phyloP scores from a whole-genome alignment of 2,888 invertebrate species.

The Clepsis dumicolana region DNA sequence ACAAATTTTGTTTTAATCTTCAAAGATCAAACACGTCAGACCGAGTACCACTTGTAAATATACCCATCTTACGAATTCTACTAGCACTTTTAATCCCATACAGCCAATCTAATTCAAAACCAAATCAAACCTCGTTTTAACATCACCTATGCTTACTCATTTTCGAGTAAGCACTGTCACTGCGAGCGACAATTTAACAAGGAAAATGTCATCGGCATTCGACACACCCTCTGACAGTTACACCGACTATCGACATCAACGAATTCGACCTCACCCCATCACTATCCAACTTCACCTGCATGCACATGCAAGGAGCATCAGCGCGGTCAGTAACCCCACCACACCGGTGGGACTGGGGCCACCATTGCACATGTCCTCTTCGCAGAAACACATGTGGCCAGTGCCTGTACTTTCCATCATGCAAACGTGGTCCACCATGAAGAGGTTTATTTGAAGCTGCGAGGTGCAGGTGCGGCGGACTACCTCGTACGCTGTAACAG shows the following conservation, averaged over 20 bases:
- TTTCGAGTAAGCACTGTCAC: no score
- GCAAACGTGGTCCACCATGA: constrained; percentile 99
- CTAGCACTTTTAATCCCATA: background rate
- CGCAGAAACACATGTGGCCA: constrained; percentile 99
- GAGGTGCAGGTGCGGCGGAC: constrained; percentile 97
- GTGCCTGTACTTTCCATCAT: constrained; percentile 99
- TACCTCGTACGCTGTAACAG: constrained; percentile 93
- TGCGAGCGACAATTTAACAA: no score
- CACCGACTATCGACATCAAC: constrained; percentile 15
- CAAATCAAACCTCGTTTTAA: background rate
- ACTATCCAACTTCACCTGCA: constrained; percentile 78
- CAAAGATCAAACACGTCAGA: background rate
- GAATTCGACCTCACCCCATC: constrained; percentile 25
- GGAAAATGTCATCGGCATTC: background rate
- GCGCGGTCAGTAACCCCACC: constrained; percentile 64
- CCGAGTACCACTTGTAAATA: no score
- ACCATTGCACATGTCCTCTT: constrained; percentile 97
- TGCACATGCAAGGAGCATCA: constrained; percentile 78
- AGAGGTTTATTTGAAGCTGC: constrained; percentile 97
- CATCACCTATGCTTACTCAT: background rate
- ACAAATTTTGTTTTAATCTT: background rate
- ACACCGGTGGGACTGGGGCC: constrained; percentile 61
- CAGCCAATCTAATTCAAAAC: no score
- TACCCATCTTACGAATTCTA: background rate
- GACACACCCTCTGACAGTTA: background rate